Evolutionary conservation across 2,888 invertebrate genomes (phyloP), one percentile per base, ranked within the genome.

Genomic region (Iphiclides podalirius): DNA sequence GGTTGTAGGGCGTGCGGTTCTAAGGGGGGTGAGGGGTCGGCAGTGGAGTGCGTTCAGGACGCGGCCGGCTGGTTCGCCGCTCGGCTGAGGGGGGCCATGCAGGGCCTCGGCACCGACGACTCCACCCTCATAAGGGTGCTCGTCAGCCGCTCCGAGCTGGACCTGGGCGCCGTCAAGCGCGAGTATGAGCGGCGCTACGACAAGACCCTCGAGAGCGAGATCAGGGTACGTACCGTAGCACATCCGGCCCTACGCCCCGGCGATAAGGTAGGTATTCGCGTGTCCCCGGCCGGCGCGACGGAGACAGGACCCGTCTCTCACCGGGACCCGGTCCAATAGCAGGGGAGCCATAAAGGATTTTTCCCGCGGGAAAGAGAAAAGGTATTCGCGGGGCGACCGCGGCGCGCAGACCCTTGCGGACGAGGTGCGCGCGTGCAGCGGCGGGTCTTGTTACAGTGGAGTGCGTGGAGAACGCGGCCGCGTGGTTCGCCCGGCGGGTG

Each of bases 81-180:
- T 53, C 85, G 92, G 0, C 77, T 94, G 9, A 91, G 93, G 52
- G 75, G 81, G 43, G 91, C 93, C 2, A 91, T 94, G 91, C 89
- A 91, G 60, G 94, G 94, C 0, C 68, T 91, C 36, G 95, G 95
- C 49, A 95, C 95, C 2, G 91, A 93, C 71, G 94, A 95, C 81
- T 78, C 84, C 20, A 91, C 93, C 0, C 87, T 95, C 55, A 92
- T 95, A 60, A 89, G 95, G 41, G 90, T 95, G 60, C 70, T 95
- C 58, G 93, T 94, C 41, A 91, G 92, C 61, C 90, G 94, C 61
- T 90, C 92, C 1, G 92, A 94, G 85, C 79, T 92, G 40, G 95
- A 95, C 85, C 90, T 95, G 62, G 92, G 83, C 4, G 90, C 90
- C 65, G 92, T 95, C 71, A 93, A 93, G 75, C 71, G 80, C 4